Percentiles rank a stretch among this genome's conserved stretches.
phyloP scores from a whole-genome alignment of 2,888 invertebrate genomes.

The Trissolcus brochymenae region DNA sequence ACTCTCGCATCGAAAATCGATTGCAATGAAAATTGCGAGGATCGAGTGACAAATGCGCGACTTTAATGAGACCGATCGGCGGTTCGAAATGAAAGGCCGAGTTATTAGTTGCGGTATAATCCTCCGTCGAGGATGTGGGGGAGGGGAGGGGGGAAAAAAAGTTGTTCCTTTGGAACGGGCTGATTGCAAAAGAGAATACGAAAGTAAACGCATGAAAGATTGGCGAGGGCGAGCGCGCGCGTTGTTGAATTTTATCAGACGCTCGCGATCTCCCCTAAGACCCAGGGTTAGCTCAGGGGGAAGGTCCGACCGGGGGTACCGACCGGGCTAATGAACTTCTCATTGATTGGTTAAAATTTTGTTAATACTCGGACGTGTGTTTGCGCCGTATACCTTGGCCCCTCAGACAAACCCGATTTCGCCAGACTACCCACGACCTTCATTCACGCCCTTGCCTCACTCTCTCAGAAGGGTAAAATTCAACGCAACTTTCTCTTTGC shows the following conservation, averaged over 20 bases:
- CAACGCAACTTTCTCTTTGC: conserved; percentile 64
- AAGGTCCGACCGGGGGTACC: conserved; percentile 55
- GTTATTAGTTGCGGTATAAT: too few species aligned
- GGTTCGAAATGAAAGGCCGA: too few species aligned
- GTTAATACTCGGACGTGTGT: conserved; percentile 74
- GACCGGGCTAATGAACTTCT: conserved; percentile 74
- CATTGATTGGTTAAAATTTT: conserved; percentile 76
- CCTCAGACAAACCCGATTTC: conserved; percentile 56
- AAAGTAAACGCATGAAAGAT: conserved; percentile 58
- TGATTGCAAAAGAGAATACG: conserved; percentile 57
- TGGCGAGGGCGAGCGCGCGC: conserved; percentile 44
- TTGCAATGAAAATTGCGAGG: not conserved
- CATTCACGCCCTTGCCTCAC: conserved; percentile 66
- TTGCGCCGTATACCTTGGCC: conserved; percentile 63
- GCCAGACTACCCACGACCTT: conserved; percentile 53
- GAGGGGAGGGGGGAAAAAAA: not conserved
- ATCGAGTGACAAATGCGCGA: too few species aligned
- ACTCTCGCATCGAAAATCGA: conserved; percentile 21
- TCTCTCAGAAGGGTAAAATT: conserved; percentile 71
- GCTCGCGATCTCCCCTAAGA: conserved; percentile 69
- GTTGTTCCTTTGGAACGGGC: conserved; percentile 17
- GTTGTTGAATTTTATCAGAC: conserved; percentile 68
- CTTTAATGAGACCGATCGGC: too few species aligned
- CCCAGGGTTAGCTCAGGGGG: conserved; percentile 40
- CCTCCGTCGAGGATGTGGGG: not conserved